Conservation (phyloP, 2,113 vertebrate genomes). For the Solenodon paradoxus region DNA sequence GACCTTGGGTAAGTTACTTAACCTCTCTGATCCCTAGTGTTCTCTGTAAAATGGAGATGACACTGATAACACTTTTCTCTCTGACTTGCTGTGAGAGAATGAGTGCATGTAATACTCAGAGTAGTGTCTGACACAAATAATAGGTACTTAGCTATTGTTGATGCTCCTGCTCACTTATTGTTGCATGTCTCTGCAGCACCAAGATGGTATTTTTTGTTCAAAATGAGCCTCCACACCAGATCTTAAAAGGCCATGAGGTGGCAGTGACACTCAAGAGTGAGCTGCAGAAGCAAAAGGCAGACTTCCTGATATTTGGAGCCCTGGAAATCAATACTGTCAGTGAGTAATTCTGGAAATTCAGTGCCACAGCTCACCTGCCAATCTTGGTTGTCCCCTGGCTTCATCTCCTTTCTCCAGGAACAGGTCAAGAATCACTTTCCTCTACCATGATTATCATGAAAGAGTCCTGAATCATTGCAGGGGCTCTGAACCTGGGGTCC, state of each 20-base stretch:
- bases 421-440: background rate
- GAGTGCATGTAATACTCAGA: background rate
- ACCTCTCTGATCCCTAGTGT: background rate
- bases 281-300: constrained; percentile 93
- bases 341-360: constrained; percentile 82
- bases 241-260: constrained; percentile 91
- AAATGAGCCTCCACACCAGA: constrained; percentile 91
- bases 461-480: fast-evolving
- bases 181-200: constrained; percentile 85
- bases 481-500: background rate
- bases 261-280: constrained; percentile 91
- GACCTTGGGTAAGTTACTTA: constrained; percentile 51
- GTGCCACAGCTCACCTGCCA: background rate
- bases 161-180: background rate
- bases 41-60: background rate
- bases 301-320: constrained; percentile 95
- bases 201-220: constrained; percentile 97
- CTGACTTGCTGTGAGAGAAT: background rate
- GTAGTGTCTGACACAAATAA: background rate
- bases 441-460: background rate
- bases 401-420: background rate
- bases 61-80: background rate
- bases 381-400: background rate
- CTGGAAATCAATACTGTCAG: constrained; percentile 93
- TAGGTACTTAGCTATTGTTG: background rate